A percentile compares a stretch with the other conserved stretches of the same genome.
phyloP scores from a whole-genome alignment of 2,797 vertebrate genomes.

The Poeciliopsis gracilis region DNA sequence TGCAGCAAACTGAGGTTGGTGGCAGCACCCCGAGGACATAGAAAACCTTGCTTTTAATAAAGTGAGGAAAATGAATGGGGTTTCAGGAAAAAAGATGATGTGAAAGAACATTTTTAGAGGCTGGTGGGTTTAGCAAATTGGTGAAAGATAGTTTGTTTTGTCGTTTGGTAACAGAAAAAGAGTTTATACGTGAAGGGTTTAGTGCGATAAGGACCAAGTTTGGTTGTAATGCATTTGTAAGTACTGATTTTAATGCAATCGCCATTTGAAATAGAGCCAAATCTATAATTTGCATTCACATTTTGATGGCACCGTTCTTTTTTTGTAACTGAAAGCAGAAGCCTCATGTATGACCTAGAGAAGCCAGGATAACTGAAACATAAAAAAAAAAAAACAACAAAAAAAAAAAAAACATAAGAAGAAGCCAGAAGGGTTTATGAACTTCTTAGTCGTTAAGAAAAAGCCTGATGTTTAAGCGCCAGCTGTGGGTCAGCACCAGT shows the following conservation, averaged over 20 bases:
- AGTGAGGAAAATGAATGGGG: conserved; percentile 27
- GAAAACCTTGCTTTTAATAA: conserved; percentile 41
- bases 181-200: background rate
- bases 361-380: background rate
- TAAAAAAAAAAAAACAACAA: background rate
- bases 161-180: background rate
- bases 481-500: conserved; percentile 22
- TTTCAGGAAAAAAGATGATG: background rate
- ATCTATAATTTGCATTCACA: background rate
- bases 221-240: background rate
- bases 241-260: background rate
- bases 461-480: background rate
- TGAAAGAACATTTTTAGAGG: background rate
- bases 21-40: conserved; percentile 38
- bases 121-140: background rate
- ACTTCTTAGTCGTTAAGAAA: background rate
- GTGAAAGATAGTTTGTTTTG: background rate
- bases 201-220: background rate
- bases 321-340: background rate
- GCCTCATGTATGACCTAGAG: background rate
- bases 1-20: conserved; percentile 31
- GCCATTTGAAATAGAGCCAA: background rate
- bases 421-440: background rate
- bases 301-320: background rate
- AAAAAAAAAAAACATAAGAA: background rate